phyloP scores from a whole-genome alignment of 2,113 vertebrate genomes.

The Stomatorhinus ivindoensis region DNA sequence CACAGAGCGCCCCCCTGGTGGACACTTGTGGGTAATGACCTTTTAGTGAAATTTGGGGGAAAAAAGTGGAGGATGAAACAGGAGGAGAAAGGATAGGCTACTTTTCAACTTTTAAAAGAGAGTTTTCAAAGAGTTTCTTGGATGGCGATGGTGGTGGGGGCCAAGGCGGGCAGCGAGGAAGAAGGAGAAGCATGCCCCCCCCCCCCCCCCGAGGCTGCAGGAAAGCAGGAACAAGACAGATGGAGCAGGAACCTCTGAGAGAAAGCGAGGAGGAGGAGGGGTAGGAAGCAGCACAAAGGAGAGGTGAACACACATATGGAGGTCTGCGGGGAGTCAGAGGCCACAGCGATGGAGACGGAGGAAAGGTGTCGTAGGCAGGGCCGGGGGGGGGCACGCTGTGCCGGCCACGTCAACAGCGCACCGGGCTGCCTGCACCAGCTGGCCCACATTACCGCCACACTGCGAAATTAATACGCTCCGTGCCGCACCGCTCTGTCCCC shows the following conservation, averaged over 20 bases:
- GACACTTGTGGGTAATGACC: background rate
- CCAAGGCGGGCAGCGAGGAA: background rate
- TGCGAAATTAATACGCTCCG: conserved; percentile 1
- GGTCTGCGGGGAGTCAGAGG: background rate
- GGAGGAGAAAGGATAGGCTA: background rate
- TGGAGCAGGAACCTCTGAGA: background rate
- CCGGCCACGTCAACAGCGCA: background rate
- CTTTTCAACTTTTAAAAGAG: background rate
- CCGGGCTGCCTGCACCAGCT: background rate
- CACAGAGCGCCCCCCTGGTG: background rate
- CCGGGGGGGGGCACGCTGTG: background rate
- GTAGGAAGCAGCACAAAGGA: background rate
- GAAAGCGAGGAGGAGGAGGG: background rate
- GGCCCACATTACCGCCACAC: background rate
- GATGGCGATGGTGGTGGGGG: background rate
- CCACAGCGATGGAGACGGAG: background rate
- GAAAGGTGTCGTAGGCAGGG: background rate
- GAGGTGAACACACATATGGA: conserved; percentile 1
- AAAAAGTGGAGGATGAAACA: background rate
- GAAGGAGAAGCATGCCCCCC: background rate
- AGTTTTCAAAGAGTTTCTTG: background rate
- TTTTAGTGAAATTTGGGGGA: background rate
- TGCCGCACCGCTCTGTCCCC: background rate
- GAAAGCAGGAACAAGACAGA: background rate
- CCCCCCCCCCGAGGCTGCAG: background rate